phyloP scores from a whole-genome alignment of 2,888 invertebrate genomes.

The Lypha dubia region DNA sequence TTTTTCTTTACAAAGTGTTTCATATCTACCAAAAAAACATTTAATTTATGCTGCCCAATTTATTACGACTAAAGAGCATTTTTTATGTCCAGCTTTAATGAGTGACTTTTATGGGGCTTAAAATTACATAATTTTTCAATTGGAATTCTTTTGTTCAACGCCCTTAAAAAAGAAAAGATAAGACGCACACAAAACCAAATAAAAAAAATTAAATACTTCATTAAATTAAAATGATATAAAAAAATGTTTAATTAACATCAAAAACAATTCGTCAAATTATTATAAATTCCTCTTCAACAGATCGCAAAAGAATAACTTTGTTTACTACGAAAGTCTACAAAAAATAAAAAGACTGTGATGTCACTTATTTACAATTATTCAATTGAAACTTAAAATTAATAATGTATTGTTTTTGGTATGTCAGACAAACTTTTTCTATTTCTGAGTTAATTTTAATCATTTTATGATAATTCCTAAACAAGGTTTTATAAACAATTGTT shows the following conservation, averaged over 20 bases:
- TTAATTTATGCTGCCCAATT: neutral
- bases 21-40: neutral
- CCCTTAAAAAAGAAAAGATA: neutral
- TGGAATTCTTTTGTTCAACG: neutral
- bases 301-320: neutral
- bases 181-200: neutral
- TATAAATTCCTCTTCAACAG: neutral
- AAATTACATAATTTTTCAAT: slow-evolving; percentile 2
- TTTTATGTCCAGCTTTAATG: neutral
- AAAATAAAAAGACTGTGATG: slow-evolving; percentile 19
- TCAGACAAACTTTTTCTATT: neutral
- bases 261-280: neutral
- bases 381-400: neutral
- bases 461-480: neutral
- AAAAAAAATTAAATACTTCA: neutral
- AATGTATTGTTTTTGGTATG: neutral
- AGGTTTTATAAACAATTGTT: slow-evolving; percentile 5
- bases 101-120: neutral
- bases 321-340: neutral
- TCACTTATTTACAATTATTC: neutral
- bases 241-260: neutral
- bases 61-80: neutral
- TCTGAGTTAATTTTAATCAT: neutral
- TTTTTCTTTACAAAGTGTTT: neutral
- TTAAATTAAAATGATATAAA: neutral